Base-by-base conservation (phyloP, 2,113 vertebrate species). In the Pan troglodytes region DNA sequence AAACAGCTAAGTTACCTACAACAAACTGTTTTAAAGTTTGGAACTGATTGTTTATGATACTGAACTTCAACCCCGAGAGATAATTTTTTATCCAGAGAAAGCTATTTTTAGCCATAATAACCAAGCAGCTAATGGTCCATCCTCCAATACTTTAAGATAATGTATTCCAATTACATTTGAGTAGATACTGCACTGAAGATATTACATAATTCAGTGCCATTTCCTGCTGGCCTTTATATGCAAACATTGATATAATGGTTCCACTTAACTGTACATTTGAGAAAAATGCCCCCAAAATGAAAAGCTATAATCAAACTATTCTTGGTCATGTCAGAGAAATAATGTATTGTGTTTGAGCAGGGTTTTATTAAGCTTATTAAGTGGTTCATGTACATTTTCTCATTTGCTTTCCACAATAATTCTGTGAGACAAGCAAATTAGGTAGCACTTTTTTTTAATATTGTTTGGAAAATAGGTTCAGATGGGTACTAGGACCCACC, bases 111-210 rank as follows among this genome's bases (percentile, higher is more conserved):
- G 20, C 55, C 85, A 73, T 83, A 94, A 84, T 85, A 90, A 89
- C 32, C n/a, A 94, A 92, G 23, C 6, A 70, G 16, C 55, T 95
- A 96, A 83, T 90, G 55, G n/a, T 73, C 73, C 30, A 35, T 89
- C 68, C 72, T 91, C 55, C 76, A 94, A 64, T 59, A 79, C 22
- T 92, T 72, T 80, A 75, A 94, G 80, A 87, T 95, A 85, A 96
- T 73, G 57, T n/a, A 93, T 82, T 94, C 75, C 40, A 82, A 61
- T 89, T 73, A 78, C 22, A 68, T 92, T 82, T 93, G 64, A 96
- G 32, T 75, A 91, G 27, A 48, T 57, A 48, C 6, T 57, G 16
- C 4, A 57, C 43, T 96, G 85, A 80, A 94, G 43, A 57, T 83
- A 16, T 17, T 84, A 52, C 0, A 6, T 61, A 93, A 76, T 92